Evolutionary conservation across 2,797 vertebrate genomes (phyloP), one percentile per base, ranked within the genome.

Genomic region (Gadopsis marmoratus): DNA sequence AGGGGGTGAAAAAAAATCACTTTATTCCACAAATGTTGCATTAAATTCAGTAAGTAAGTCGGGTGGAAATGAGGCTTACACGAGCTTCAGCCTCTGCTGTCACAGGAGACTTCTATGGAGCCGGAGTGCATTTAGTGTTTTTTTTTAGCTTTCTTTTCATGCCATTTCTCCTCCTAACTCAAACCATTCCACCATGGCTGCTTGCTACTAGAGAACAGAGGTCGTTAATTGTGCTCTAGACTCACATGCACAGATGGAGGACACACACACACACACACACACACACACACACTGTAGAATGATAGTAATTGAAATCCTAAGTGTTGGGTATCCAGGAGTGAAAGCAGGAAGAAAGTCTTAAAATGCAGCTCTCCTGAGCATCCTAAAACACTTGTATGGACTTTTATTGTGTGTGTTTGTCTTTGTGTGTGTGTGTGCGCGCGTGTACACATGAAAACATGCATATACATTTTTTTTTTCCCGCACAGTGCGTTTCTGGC

Each of bases 311-410:
- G 88, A 85, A 88, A 91, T 88, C 81, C 71, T 74, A 85, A 92
- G 80, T 90, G 90, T 83, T 89, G 81, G 79, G 87, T 84, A 91
- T 93, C 89, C 91, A 90, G 90, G 86, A 94, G 91, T 63, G 85
- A 90, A 85, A 88, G 80, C 92, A 94, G 94, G 93, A 95, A 95
- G 91, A 88, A 69, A 82, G 86, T 89, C 90, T 88, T 93, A 90
- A 95, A 95, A 91, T 60, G 39, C 51, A 23, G 81, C 86, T 91
- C 94, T 95, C 94, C 66, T 50, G 93, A 94, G 94, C 81, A 78
- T 93, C 83, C 89, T 95, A 91, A 95, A 95, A 90, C 66, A 75
- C 74, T 89, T 94, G 94, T 94, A 95, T 94, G 90, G 92, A 92
- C 92, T 92, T 93, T 91, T 90, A 94, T 85, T 88, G 84, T 91